Conservation (phyloP, 1,140 invertebrate genomes). For the Odontomachus brunneus region DNA sequence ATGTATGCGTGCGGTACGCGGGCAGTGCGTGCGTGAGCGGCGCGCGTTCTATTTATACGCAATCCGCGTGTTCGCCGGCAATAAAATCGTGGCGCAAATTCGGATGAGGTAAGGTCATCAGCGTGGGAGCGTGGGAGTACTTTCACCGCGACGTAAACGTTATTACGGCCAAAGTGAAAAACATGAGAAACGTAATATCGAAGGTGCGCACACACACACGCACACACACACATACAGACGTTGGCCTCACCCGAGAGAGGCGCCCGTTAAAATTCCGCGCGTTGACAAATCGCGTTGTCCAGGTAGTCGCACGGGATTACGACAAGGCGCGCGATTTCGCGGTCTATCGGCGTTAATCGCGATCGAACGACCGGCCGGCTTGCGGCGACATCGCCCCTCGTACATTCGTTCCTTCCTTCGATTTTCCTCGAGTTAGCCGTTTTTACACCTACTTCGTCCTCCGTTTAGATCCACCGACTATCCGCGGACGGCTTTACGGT, state of each 20-base stretch:
- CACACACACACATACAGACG: too few relatives aligned
- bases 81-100: conserved; percentile 69
- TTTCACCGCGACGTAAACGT: conserved; percentile 65
- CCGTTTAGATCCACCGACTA: conserved; percentile 7
- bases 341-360: conserved; percentile 35
- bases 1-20: conserved; percentile 20
- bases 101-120: conserved; percentile 64
- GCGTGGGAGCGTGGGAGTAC: conserved; percentile 67
- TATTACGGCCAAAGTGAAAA: conserved; percentile 55
- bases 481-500: conserved; percentile 8
- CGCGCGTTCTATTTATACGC: conserved; percentile 58
- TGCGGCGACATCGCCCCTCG: neutral
- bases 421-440: conserved; percentile 17
- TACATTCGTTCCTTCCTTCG: neutral
- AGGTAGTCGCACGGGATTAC: conserved; percentile 1
- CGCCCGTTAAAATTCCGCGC: conserved; percentile 64
- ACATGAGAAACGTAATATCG: conserved; percentile 57
- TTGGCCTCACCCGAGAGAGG: conserved; percentile 13
- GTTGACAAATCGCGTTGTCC: conserved; percentile 60
- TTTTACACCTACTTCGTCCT: neutral
- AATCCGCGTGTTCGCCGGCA: conserved; percentile 43
- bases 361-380: neutral
- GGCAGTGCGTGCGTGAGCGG: neutral
- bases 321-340: conserved; percentile 23
- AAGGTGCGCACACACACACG: neutral